Percentiles rank a stretch among this genome's conserved stretches.
These are phyloP conservation scores for Coelopa frigida DNA, from an alignment of 1,140 invertebrate genomes.

Conservation along the genomic window DNA sequence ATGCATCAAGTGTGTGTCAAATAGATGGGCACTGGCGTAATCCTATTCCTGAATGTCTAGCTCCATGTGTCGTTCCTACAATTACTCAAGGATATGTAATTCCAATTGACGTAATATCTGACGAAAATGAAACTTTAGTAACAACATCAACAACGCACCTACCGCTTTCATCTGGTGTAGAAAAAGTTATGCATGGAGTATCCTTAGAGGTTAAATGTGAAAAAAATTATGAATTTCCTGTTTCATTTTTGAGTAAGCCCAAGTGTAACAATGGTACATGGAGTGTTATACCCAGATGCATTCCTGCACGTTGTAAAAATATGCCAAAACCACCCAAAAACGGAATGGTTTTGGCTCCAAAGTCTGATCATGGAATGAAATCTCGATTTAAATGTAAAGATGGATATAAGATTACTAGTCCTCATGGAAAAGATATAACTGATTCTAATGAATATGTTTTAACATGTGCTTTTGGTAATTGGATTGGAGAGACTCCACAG, in stretches of 20 bases:
- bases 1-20: conserved; percentile 83
- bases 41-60: conserved; percentile 79
- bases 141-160: conserved; percentile 51
- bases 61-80: conserved; percentile 84
- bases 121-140: conserved; percentile 44
- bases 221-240: conserved; percentile 73
- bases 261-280: conserved; percentile 93
- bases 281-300: conserved; percentile 85
- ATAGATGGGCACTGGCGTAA: conserved; percentile 90
- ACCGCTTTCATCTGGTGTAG: conserved; percentile 47
- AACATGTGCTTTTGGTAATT: conserved; percentile 86
- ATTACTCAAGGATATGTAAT: conserved; percentile 75
- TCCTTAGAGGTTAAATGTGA: conserved; percentile 80
- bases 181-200: conserved; percentile 72
- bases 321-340: conserved; percentile 81
- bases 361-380: conserved; percentile 90
- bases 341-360: conserved; percentile 92
- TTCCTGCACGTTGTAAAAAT: conserved; percentile 82
- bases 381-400: conserved; percentile 88
- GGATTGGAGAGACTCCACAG: conserved; percentile 77
- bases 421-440: conserved; percentile 44
- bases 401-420: conserved; percentile 74
- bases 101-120: conserved; percentile 38
- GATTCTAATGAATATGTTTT: conserved; percentile 55
- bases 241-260: conserved; percentile 35